These are phyloP conservation scores for Lasioglossum malachurum DNA, from an alignment of 2,888 invertebrate genomes.

Conservation along the genomic window DNA sequence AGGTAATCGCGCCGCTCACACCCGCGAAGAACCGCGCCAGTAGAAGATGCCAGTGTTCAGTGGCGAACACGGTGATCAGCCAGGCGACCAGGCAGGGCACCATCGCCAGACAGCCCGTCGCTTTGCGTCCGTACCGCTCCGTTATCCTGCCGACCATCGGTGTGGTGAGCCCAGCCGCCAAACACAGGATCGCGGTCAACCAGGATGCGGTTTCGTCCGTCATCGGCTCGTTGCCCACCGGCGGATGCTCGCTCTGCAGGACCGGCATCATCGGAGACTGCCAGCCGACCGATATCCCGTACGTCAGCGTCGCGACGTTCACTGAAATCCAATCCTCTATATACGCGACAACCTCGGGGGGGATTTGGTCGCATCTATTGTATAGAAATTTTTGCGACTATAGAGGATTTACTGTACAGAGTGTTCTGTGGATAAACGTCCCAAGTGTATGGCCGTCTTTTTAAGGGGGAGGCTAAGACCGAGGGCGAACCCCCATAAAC, in stretches of 20 bases:
- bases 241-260: slow-evolving; percentile 84
- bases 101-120: slow-evolving; percentile 86
- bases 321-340: slow-evolving; percentile 80
- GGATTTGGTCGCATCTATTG: too few relatives aligned
- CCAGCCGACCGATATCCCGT: slow-evolving; percentile 86
- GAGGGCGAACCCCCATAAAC: too few relatives aligned
- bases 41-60: slow-evolving; percentile 84
- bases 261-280: slow-evolving; percentile 86
- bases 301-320: slow-evolving; percentile 82
- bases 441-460: too few relatives aligned
- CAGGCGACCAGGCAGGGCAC: slow-evolving; percentile 87
- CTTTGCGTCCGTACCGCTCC: slow-evolving; percentile 86
- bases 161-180: slow-evolving; percentile 86
- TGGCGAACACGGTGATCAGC: slow-evolving; percentile 86
- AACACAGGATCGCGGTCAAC: slow-evolving; percentile 86
- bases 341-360: too few relatives aligned
- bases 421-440: too few relatives aligned
- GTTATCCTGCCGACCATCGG: slow-evolving; percentile 85
- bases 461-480: too few relatives aligned
- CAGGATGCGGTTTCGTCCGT: slow-evolving; percentile 86
- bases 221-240: slow-evolving; percentile 84
- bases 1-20: slow-evolving; percentile 86
- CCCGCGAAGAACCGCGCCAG: slow-evolving; percentile 87
- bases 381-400: too few relatives aligned
- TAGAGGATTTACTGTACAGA: too few relatives aligned